These are phyloP conservation scores for Corydoras sp. DNA, from an alignment of 2,113 vertebrate genomes.

Conservation along the genomic window DNA sequence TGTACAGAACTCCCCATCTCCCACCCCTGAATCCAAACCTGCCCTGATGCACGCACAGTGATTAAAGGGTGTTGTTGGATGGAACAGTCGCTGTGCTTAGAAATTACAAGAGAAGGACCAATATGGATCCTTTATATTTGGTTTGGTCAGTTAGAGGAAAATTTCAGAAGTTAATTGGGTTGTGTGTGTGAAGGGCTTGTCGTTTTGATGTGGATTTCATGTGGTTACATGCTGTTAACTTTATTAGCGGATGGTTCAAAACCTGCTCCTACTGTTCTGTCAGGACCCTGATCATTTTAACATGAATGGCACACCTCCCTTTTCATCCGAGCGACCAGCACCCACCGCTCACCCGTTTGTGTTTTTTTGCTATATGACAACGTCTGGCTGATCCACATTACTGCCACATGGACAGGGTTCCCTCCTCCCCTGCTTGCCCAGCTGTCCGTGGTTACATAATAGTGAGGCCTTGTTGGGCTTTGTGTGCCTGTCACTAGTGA, in stretches of 20 bases:
- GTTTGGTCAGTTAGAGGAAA: no score
- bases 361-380: slow-evolving; percentile 55
- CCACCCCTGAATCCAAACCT: background rate
- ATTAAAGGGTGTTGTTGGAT: no score
- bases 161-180: no score
- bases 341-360: slow-evolving; percentile 7
- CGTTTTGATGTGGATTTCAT: no score
- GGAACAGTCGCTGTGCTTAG: no score
- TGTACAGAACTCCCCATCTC: slow-evolving; percentile 15
- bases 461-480: slow-evolving; percentile 67
- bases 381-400: slow-evolving; percentile 65
- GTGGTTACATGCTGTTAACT: no score
- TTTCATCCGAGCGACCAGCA: slow-evolving; percentile 20
- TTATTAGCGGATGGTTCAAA: slow-evolving; percentile 1
- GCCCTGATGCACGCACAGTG: background rate
- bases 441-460: slow-evolving; percentile 74
- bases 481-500: slow-evolving; percentile 64
- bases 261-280: slow-evolving; percentile 11
- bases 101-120: no score
- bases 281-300: slow-evolving; percentile 43
- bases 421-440: slow-evolving; percentile 58
- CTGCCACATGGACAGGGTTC: slow-evolving; percentile 60
- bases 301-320: slow-evolving; percentile 1
- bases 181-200: no score
- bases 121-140: no score